A percentile compares a stretch with the other conserved stretches of the same genome.
These are phyloP conservation scores for Adelosebastes latens DNA, from an alignment of 2,797 vertebrate genomes.

Conservation along the genomic window DNA sequence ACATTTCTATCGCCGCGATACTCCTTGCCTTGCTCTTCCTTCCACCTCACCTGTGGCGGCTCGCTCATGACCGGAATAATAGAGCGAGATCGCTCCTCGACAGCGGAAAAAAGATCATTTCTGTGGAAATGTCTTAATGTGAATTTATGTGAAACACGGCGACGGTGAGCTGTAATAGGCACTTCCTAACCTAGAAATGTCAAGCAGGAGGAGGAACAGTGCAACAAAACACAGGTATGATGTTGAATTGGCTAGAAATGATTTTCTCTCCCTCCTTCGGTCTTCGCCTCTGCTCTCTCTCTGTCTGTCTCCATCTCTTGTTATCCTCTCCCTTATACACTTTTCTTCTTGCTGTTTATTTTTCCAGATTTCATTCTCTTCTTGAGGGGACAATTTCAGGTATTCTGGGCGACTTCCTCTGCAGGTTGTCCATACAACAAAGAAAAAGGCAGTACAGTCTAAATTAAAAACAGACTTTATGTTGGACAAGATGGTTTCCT, in stretches of 20 bases:
- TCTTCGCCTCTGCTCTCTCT: slow-evolving; percentile 15
- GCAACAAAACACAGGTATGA: slow-evolving; percentile 70
- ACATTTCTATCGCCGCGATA: slow-evolving; percentile 66
- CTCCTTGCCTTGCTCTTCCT: slow-evolving; percentile 33
- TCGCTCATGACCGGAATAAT: slow-evolving; percentile 68
- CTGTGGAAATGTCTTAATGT: slow-evolving; percentile 69
- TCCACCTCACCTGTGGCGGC: slow-evolving; percentile 65
- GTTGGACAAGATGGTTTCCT: slow-evolving; percentile 35
- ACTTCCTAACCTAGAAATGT: slow-evolving; percentile 80
- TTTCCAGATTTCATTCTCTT: slow-evolving; percentile 48
- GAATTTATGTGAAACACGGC: slow-evolving; percentile 78
- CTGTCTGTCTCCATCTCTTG: slow-evolving; percentile 20
- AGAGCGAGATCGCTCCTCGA: slow-evolving; percentile 53
- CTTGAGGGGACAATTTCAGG: slow-evolving; percentile 40
- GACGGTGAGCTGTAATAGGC: slow-evolving; percentile 68
- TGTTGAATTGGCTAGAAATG: slow-evolving; percentile 65
- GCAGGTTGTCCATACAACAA: slow-evolving; percentile 21
- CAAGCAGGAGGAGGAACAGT: slow-evolving; percentile 61
- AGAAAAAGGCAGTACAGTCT: slow-evolving; percentile 1
- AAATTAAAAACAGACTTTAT: slow-evolving; percentile 2
- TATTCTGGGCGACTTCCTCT: slow-evolving; percentile 20
- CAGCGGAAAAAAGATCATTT: slow-evolving; percentile 69
- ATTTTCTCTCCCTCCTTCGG: slow-evolving; percentile 37
- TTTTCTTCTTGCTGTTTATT: slow-evolving; percentile 3
- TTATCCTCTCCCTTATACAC: slow-evolving; percentile 12